These are phyloP conservation scores for Perdix hodgsoniae DNA, from an alignment of 2,797 vertebrate species.

Conservation along the genomic window DNA sequence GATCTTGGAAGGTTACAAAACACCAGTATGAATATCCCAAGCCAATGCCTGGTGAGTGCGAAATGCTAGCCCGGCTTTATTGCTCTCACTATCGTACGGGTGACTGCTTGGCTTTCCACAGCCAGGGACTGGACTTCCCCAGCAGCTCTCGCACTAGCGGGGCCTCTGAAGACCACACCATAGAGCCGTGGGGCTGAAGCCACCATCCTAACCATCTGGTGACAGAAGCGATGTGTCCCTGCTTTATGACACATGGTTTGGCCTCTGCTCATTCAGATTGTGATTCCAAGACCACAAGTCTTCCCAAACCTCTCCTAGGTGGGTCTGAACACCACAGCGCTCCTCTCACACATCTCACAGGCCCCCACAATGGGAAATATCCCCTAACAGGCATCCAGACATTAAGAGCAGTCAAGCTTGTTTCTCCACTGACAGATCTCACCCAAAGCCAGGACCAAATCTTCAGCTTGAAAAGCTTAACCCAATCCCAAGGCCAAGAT, in stretches of 20 bases:
- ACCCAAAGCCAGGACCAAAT: neutral
- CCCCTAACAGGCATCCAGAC: neutral
- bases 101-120: neutral
- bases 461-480: neutral
- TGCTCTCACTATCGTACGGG: rapidly evolving
- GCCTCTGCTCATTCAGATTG: neutral
- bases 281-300: rapidly evolving
- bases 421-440: neutral
- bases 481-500: rapidly evolving
- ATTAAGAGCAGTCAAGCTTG: neutral
- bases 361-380: neutral
- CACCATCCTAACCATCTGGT: neutral
- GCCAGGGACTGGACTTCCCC: neutral
- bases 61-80: neutral
- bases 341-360: neutral
- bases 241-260: neutral
- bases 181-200: rapidly evolving
- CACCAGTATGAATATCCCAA: neutral
- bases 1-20: conserved; percentile 39
- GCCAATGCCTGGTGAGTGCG: neutral
- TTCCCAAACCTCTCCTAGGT: neutral
- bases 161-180: neutral
- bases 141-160: neutral
- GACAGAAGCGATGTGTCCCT: rapidly evolving
- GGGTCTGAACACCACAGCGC: too few relatives aligned